Percentiles rank a stretch among this genome's conserved stretches.
Evolutionary conservation across 2,113 vertebrate genomes (phyloP).

Genomic region (Chaetops frenatus): DNA sequence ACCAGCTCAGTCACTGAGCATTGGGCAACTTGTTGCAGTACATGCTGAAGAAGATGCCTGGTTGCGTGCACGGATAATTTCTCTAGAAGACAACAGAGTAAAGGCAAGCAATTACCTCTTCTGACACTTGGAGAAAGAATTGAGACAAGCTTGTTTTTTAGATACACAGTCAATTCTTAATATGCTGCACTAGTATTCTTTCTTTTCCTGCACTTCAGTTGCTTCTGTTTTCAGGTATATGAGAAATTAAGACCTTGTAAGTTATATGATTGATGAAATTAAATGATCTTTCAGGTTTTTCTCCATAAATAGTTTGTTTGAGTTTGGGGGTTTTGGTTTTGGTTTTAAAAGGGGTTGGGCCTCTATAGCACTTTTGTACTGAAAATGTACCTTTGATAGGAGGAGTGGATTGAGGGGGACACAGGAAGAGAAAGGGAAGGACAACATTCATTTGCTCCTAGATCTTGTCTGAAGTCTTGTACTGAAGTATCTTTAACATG

Average conservation of each 20-base stretch:
- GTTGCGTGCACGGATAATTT: conserved; percentile 80
- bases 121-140: background rate
- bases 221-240: background rate
- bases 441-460: background rate
- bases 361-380: background rate
- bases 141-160: background rate
- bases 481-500: background rate
- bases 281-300: background rate
- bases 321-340: background rate
- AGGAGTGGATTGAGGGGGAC: background rate
- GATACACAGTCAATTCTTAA: background rate
- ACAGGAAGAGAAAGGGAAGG: background rate
- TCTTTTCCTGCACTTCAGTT: background rate
- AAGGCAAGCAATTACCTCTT: conserved; percentile 76
- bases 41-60: conserved; percentile 81
- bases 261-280: background rate
- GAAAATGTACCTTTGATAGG: background rate
- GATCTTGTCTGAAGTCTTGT: background rate
- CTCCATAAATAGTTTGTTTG: background rate
- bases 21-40: conserved; percentile 83
- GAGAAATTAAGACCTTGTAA: background rate
- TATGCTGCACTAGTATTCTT: background rate
- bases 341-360: background rate
- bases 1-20: conserved; percentile 29
- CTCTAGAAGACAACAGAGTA: conserved; percentile 69